Evolutionary conservation across 1,140 invertebrate genomes (phyloP), one percentile per base, ranked within the genome.

Genomic region (Drosophila bipectinata): DNA sequence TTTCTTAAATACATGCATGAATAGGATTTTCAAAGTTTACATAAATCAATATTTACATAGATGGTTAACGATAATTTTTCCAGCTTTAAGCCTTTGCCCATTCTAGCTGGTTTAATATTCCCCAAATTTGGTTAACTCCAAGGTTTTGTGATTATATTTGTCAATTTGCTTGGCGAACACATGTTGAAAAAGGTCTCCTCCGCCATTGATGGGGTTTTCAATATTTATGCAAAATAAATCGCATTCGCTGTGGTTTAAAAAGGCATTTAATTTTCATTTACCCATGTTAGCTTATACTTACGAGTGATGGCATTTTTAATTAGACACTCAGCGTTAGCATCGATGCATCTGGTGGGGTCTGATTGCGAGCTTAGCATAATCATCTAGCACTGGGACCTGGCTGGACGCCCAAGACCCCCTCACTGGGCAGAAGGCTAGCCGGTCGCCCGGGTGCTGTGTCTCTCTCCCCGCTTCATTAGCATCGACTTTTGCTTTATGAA

Each of bases 261-360:
- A 74, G 58, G 73, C 81, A 78, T 81, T 81, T 74, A 55, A 66
- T 73, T 67, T 61, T 52, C 39, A 57, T 74, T 81, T 61, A 71
- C 51, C 72, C 72, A 81, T 81, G 68, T 75, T 78, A 67, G 74
- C 51, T 53, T 60, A 14, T 63, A 55, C 34, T 52, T 34, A 21
- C 73, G 69, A 60, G 61, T 87, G 80, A 87, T 87, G 82, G 75
- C 55, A 87, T 82, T 87, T 76, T 79, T 87, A 87, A 87, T 87
- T 79, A 82, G 78, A 48, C 59, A 74, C 71, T 57, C 41, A 64
- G 54, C 59, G 60, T 57, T 62, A 57, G 78, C 55, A 18, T 15
- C 15, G 6, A 55, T 58, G 49, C 39, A 55, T 53, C 14, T 15
- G 26, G 18, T 54, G 45, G 34, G 39, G 44, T 66, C 34, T 51